Evolutionary conservation across 2,888 invertebrate species (phyloP), one percentile per base, ranked within the genome.

Genomic region (Metacarcinus magister): DNA sequence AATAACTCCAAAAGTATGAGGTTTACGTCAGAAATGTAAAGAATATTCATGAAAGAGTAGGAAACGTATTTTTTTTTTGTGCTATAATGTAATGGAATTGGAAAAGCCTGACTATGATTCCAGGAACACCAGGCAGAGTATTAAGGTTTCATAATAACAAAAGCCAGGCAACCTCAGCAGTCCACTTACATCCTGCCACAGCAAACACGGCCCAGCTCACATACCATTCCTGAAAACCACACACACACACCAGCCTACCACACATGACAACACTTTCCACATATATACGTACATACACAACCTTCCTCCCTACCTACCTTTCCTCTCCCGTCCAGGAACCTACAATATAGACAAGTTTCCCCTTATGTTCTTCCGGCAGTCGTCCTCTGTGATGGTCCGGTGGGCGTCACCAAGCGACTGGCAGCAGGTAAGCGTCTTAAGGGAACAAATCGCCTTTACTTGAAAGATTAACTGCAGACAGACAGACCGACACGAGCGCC

Each of bases 381-480:
- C n/a, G n/a, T 67, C n/a, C 67, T n/a, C 5, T 67, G 67, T n/a
- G 67, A 1, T 67, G 23, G 67, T 23, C 67, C n/a, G 67, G 67
- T n/a, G 67, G 67, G 67, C 67, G 67, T 67, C n/a, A 67, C n/a
- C 67, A 67, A n/a, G 67, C 67, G 67, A n/a, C 67, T 23, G 67
- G n/a, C 67, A n/a, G n/a, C 16, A 67, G 67, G 67, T 67, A 67
- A 67, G 67, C 23, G n/a, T 67, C 67, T 67, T 67, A 67, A 7
- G 16, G 67, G n/a, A 67, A 23, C 67, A 67, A 67, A 67, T 67
- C 67, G 67, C n/a, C 67, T 67, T 39, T 67, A 67, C 67, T 67
- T 67, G 67, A 67, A 23, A n/a, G 67, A 67, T 67, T n/a, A 67
- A 67, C 67, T 67, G 67, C 67, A 67, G 67, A n/a, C 67, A n/a